These are phyloP conservation scores for Zaprionus obscuricornis DNA, from an alignment of 2,888 invertebrate genomes.

Conservation along the genomic window DNA sequence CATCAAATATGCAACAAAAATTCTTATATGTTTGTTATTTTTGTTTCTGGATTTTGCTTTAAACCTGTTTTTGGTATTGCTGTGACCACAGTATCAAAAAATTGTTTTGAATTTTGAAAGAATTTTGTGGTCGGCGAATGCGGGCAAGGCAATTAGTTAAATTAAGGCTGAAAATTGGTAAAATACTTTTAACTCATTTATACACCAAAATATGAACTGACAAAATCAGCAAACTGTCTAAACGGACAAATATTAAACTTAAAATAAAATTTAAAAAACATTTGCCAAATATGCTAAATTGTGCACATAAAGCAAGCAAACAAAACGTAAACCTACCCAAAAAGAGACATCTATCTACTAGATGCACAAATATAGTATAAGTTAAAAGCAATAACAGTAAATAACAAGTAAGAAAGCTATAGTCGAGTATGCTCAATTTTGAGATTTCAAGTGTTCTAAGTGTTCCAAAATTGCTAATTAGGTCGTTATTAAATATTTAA, in stretches of 20 bases:
- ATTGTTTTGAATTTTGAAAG: conserved; percentile 55
- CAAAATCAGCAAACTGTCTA: conserved; percentile 15
- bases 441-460: too few species aligned
- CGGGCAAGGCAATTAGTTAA: conserved; percentile 61
- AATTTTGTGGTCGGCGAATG: conserved; percentile 58
- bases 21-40: conserved; percentile 7
- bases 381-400: conserved; percentile 2
- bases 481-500: too few species aligned
- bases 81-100: conserved; percentile 40
- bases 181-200: conserved; percentile 5
- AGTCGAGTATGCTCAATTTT: too few species aligned
- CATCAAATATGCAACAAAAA: conserved; percentile 41
- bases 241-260: conserved; percentile 6
- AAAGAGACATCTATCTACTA: conserved; percentile 12
- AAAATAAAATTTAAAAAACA: conserved; percentile 5
- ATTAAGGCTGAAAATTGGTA: conserved; percentile 41
- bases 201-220: conserved; percentile 1
- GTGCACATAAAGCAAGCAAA: conserved; percentile 26
- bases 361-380: too few species aligned
- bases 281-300: conserved; percentile 21
- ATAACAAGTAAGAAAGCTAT: too few species aligned
- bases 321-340: neutral
- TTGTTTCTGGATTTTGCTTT: conserved; percentile 6
- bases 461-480: too few species aligned
- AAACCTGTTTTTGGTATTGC: neutral